Evolutionary conservation across 2,888 invertebrate genomes (phyloP), one percentile per base, ranked within the genome.

Genomic region (Thymelicus sylvestris): DNA sequence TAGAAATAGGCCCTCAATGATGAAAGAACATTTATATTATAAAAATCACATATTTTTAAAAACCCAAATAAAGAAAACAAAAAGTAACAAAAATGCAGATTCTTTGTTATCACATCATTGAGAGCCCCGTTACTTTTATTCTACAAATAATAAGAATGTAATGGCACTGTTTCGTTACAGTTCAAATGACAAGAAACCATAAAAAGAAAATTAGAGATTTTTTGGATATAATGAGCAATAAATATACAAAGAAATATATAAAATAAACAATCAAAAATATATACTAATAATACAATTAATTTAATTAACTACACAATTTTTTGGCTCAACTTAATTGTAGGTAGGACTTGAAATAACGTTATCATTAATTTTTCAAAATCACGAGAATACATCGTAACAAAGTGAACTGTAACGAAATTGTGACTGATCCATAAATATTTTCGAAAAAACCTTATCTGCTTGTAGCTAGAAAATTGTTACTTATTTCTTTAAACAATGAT

Each of bases 1-100:
- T 61, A 38, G n/a, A 59, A 24, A 61, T 19, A 52, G 47, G 66
- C 66, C 57, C 47, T 66, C 59, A 44, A 62, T 66, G 48, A 64
- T 44, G 31, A 15, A 39, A 59, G 41, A 44, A 64, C 38, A 41
- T 12, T n/a, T 24, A n/a, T 24, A 2, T 44, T 5, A 48, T 38
- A 50, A 64, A 10, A 15, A 50, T 7, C 12, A 10, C 4, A 24
- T 50, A 19, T 64, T n/a, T 52, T n/a, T 52, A 38, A 38, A 64
- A 50, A 52, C n/a, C 38, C 12, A 19, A 50, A 52, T n/a, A 64
- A 12, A 12, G 0, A 44, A 2, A 44, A 12, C 10, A 12, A 10
- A 64, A 39, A 52, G 41, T 13, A 55, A 44, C 55, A 64, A 64
- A 64, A 64, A 15, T 12, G 6, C 24, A 13, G 0, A 47, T 47